Conservation (phyloP, 1,140 invertebrate genomes). For the Drosophila triauraria region DNA sequence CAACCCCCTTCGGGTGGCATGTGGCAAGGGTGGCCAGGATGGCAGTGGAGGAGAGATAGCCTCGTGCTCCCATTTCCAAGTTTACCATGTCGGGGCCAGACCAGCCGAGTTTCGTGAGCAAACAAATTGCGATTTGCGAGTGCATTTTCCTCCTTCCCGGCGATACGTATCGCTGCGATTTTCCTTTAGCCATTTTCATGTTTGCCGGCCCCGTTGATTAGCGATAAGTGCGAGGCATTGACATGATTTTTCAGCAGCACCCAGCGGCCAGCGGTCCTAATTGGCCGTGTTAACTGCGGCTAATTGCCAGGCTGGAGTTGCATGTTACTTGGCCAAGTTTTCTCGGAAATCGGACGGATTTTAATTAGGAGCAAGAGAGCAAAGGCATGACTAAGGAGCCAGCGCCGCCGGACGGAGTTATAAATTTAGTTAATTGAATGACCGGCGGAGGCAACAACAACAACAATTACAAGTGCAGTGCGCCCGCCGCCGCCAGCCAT, state of each 20-base stretch:
- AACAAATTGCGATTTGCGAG: conserved; percentile 61
- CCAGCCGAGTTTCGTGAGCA: conserved; percentile 69
- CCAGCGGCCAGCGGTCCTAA: conserved; percentile 51
- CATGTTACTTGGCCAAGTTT: conserved; percentile 39
- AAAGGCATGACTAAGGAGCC: conserved; percentile 61
- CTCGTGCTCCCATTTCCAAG: conserved; percentile 78
- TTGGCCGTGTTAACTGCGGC: conserved; percentile 66
- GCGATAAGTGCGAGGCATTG: conserved; percentile 74
- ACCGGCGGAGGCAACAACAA: conserved; percentile 20
- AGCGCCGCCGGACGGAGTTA: conserved; percentile 17
- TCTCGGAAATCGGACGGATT: conserved; percentile 59
- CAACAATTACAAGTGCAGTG: conserved; percentile 68
- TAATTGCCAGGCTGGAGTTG: conserved; percentile 57
- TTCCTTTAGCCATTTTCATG: conserved; percentile 62
- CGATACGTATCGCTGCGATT: conserved; percentile 40
- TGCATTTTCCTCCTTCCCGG: conserved; percentile 24
- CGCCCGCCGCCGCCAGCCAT: conserved; percentile 42
- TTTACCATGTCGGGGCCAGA: conserved; percentile 81
- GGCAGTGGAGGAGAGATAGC: conserved; percentile 51
- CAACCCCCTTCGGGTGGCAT: conserved; percentile 35
- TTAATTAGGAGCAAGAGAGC: conserved; percentile 58
- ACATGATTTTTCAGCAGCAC: conserved; percentile 60
- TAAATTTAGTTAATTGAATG: conserved; percentile 70
- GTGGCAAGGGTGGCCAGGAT: conserved; percentile 30
- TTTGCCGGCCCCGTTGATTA: conserved; percentile 54